Percentiles rank a stretch among this genome's conserved stretches.
Conservation (phyloP, 2,113 vertebrate genomes). For the Anas platyrhynchos region DNA sequence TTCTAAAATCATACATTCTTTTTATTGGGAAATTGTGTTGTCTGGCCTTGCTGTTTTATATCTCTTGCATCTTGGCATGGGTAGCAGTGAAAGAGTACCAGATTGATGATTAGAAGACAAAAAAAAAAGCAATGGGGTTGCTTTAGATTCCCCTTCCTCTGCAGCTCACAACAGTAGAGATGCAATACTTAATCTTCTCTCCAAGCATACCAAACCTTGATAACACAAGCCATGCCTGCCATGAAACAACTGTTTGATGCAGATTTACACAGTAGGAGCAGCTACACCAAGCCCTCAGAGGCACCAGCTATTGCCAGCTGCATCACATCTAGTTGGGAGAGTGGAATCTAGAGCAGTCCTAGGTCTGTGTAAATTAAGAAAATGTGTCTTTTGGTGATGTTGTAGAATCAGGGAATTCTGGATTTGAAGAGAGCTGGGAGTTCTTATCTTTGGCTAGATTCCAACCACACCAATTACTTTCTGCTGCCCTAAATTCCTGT, state of each 20-base stretch:
- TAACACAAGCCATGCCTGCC: background rate
- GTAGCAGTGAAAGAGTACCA: background rate
- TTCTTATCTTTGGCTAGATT: constrained; percentile 30
- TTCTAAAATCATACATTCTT: background rate
- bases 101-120: background rate
- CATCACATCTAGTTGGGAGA: constrained; percentile 12
- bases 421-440: background rate
- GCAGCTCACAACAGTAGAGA: background rate
- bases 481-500: constrained; percentile 13
- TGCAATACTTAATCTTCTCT: background rate
- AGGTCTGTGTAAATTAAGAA: constrained; percentile 3
- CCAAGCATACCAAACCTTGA: background rate
- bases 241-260: background rate
- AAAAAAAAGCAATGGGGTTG: background rate
- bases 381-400: background rate
- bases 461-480: background rate
- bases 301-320: constrained; percentile 22
- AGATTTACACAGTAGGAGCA: background rate
- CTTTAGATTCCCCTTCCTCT: background rate
- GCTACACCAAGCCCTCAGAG: constrained; percentile 3
- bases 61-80: background rate
- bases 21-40: background rate
- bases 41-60: background rate
- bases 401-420: background rate
- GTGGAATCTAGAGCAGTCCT: background rate